These are phyloP conservation scores for Sebastes flavidus DNA, from an alignment of 2,797 vertebrate species.

Conservation along the genomic window DNA sequence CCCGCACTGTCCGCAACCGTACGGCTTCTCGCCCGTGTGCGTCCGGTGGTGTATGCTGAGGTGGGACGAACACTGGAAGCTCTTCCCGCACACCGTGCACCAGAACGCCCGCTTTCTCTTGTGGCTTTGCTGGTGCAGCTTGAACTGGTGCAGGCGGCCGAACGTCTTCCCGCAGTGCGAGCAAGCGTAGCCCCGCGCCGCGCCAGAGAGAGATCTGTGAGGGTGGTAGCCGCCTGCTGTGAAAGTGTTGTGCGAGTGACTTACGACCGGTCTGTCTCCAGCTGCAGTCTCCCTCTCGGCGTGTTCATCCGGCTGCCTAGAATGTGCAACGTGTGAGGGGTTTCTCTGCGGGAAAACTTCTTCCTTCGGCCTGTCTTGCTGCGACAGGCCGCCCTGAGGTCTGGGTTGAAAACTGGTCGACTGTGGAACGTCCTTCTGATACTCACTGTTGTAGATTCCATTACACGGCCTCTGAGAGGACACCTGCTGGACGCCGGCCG, in stretches of 20 bases:
- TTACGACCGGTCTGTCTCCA: background rate
- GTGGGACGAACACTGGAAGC: constrained; percentile 81
- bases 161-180: constrained; percentile 77
- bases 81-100: constrained; percentile 80
- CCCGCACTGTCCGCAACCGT: constrained; percentile 76
- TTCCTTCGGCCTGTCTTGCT: constrained; percentile 59
- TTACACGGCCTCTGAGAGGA: constrained; percentile 66
- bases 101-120: constrained; percentile 76
- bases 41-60: constrained; percentile 81
- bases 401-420: constrained; percentile 59
- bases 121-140: constrained; percentile 81
- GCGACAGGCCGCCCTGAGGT: constrained; percentile 11
- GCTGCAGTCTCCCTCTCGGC: constrained; percentile 7
- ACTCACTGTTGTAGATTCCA: constrained; percentile 58
- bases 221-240: constrained; percentile 21
- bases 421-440: constrained; percentile 57
- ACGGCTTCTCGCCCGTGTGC: constrained; percentile 83
- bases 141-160: constrained; percentile 74
- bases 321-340: background rate
- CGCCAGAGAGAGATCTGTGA: constrained; percentile 28
- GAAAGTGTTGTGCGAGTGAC: constrained; percentile 44
- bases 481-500: constrained; percentile 6
- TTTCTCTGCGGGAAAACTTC: constrained; percentile 47
- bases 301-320: constrained; percentile 5
- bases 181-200: constrained; percentile 61